Evolutionary conservation across 2,797 vertebrate species (phyloP), one percentile per base, ranked within the genome.

Genomic region (Gila robusta): DNA sequence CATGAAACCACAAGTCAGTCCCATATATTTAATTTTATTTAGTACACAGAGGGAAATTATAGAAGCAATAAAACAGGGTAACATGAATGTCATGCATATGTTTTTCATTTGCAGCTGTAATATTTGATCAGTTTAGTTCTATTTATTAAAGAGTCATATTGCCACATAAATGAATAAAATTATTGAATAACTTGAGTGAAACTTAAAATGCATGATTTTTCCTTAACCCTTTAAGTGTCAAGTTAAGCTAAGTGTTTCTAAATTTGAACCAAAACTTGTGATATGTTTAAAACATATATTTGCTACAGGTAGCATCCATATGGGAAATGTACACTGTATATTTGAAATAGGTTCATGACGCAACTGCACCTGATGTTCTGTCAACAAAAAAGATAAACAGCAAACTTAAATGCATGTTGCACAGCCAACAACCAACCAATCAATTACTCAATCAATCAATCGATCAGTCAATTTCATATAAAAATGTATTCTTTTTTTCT

Each of bases 31-130:
- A 44, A 28, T 69, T 69, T 23, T 78, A 52, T 67, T 83, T 7
- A n/a, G 26, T 32, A 69, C 44, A 69, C 21, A 37, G 32, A 69
- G 62, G 77, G n/a, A 41, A 67, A 84, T 84, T 54, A 54, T 69
- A 69, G 17, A 19, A 78, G 7, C 62, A 69, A 16, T 77, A 67
- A 84, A 66, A 26, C 26, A 23, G 7, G 39, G 26, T 62, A 64
- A 74, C 56, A 66, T 37, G 2, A 47, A 54, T 6, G 66, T 44
- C 10, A 54, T 41, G 44, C 59, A 78, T 74, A 78, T 74, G 73
- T 39, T 84, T 69, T 39, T 56, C 62, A 52, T 52, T 41, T 69
- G 44, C 73, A 77, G 72, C 39, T 62, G 2, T 11, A 32, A 17
- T 44, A 73, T 62, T 62, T 73, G 6, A 72, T 62, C n/a, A 62